Percentiles rank a stretch among this genome's conserved stretches.
Conservation (phyloP, 2,797 vertebrate species). For the Molossus molossus region DNA sequence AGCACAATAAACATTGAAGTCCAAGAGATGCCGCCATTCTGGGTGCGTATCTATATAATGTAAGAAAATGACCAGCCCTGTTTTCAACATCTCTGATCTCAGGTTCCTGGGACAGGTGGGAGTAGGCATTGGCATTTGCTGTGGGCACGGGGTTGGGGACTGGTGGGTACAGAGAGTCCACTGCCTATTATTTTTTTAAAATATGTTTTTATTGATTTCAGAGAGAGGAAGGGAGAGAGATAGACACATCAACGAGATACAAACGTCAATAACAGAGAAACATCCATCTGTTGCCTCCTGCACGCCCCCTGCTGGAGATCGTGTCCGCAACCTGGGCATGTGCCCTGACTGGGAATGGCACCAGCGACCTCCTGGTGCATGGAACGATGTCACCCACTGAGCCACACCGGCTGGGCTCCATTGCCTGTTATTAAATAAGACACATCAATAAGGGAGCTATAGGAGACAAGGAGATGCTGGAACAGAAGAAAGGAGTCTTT, state of each 20-base stretch:
- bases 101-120: neutral
- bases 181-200: neutral
- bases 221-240: too few relatives aligned
- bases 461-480: neutral
- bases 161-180: neutral
- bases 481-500: neutral
- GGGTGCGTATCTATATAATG: neutral
- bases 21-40: conserved; percentile 31
- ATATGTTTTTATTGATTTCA: too few relatives aligned
- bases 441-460: neutral
- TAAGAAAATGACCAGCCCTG: neutral
- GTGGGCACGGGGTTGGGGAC: neutral
- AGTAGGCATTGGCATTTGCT: neutral
- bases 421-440: neutral
- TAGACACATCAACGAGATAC: too few relatives aligned
- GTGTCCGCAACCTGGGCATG: too few relatives aligned
- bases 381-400: too few relatives aligned
- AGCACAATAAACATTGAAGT: conserved; percentile 27
- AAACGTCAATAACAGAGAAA: too few relatives aligned
- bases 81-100: conserved; percentile 50
- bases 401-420: neutral
- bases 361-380: too few relatives aligned
- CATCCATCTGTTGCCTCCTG: too few relatives aligned
- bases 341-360: too few relatives aligned
- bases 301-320: too few relatives aligned